Evolutionary conservation across 2,797 vertebrate genomes (phyloP).

Genomic region (Centropyge bicolor): DNA sequence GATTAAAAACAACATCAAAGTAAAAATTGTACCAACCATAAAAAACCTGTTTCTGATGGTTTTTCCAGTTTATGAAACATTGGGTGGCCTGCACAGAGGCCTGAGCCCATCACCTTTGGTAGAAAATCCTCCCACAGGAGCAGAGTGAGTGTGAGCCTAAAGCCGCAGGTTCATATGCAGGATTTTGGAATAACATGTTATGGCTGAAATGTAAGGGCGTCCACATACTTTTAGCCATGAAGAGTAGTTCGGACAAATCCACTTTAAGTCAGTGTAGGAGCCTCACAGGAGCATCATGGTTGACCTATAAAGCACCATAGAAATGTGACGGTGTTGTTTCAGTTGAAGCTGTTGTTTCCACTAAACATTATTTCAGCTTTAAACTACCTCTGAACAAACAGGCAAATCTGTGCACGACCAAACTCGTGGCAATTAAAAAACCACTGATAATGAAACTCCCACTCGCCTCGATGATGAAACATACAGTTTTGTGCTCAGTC

Average conservation of each 20-base stretch:
- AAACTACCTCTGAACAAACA: background rate
- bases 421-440: background rate
- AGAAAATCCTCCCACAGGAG: background rate
- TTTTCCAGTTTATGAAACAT: background rate
- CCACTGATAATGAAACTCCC: background rate
- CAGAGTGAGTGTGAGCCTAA: too few relatives aligned
- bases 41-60: too few relatives aligned
- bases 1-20: too few relatives aligned
- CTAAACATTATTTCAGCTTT: background rate
- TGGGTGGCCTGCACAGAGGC: background rate
- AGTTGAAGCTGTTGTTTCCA: background rate
- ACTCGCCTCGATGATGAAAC: background rate
- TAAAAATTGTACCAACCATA: too few relatives aligned
- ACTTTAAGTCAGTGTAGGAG: background rate
- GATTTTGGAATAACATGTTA: background rate
- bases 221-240: background rate
- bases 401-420: background rate
- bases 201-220: background rate
- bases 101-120: background rate
- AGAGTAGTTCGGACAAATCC: background rate
- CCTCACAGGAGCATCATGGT: background rate
- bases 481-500: background rate
- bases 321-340: background rate
- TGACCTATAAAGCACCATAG: background rate
- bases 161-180: too few relatives aligned